Base-by-base conservation (phyloP, 2,797 vertebrate genomes). In the Pangasius krempfi region DNA sequence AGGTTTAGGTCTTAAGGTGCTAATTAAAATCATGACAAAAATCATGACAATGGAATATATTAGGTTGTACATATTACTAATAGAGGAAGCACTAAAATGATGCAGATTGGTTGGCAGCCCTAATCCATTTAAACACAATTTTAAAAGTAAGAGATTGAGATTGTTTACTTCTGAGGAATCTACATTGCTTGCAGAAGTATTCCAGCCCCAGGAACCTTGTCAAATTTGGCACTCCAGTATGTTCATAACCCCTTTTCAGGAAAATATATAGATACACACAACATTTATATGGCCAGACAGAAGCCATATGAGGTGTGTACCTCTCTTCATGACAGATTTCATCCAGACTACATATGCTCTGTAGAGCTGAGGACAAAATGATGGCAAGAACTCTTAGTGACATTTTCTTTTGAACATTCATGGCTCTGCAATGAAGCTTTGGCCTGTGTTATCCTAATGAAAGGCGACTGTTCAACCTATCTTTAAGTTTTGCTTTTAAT, bases 101-200 rank as follows among this genome's bases (percentile, higher is more conserved):
- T 79, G n/a, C 52, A 56, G 52, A 33, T 80, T 20, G 50, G 50
- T 80, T 80, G 76, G 76, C 76, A 80, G 33, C 52, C 12, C 44
- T 47, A 50, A 76, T 47, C 44, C n/a, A 22, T 56, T 56, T 54
- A 52, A 54, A 54, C 47, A 18, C n/a, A 54, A 27, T 27, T n/a
- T 16, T n/a, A 54, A 30, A 79, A 20, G 47, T 18, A 79, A 79
- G n/a, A 22, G 8, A 5, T 33, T 30, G n/a, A n/a, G 10, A 6
- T 7, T 16, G 25, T 30, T 52, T 78, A 6, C 6, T 78, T 78
- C 14, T 27, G 25, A n/a, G 73, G 44, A 76, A 76, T 33, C n/a
- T 3, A 33, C 3, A 5, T 30, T 79, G 50, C 30, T 80, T 80
- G 76, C 52, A 54, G n/a, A 80, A 80, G 76, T 80, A 80, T 80